Base-by-base conservation (phyloP, 2,113 vertebrate genomes). In the Microtus richardsoni region DNA sequence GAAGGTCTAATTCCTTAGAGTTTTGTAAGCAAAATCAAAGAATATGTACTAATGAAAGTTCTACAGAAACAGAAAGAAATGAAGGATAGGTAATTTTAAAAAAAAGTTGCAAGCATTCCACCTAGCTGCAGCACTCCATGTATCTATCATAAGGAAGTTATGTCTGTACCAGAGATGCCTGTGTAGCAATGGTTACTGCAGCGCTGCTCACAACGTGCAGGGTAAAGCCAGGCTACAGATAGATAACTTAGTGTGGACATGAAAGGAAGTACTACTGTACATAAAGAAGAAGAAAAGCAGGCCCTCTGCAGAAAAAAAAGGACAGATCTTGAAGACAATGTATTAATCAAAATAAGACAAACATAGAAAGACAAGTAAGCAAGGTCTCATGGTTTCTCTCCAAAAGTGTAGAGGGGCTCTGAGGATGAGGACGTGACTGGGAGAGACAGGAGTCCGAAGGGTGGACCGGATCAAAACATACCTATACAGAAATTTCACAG, bases 11-110 rank as follows among this genome's bases (percentile, higher is more conserved):
- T 95, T 82, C 8, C 60, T 91, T 60, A 94, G 28, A 91, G 39
- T 60, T 33, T 58, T 91, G 8, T n/a, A 41, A 66, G n/a, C 49
- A 92, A 91, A 91, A 47, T 77, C 36, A 86, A 92, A 96, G 49
- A 60, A 89, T 41, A 88, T 0, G 41, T 66, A 90, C 47, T 82
- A 88, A 85, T 11, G 3, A 24, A n/a, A 77, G 13, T 91, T 74
- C 68, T 94, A 84, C 92, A 92, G 17, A 0, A 68, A 58, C 22
- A 39, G 26, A 74, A 39, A 70, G 58, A 41, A 60, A 60, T 12
- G 0, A 86, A 26, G 73, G 70, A 80, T 88, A 93, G 33, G 39
- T 89, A 41, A 62, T 28, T 58, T 89, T 1, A 12, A 49, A 49
- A 5, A 73, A 89, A 44, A 68, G 47, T 68, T 62, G 5, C 14